Evolutionary conservation across 2,888 invertebrate species (phyloP), one percentile per base, ranked within the genome.

Genomic region (Ariolimax columbianus): DNA sequence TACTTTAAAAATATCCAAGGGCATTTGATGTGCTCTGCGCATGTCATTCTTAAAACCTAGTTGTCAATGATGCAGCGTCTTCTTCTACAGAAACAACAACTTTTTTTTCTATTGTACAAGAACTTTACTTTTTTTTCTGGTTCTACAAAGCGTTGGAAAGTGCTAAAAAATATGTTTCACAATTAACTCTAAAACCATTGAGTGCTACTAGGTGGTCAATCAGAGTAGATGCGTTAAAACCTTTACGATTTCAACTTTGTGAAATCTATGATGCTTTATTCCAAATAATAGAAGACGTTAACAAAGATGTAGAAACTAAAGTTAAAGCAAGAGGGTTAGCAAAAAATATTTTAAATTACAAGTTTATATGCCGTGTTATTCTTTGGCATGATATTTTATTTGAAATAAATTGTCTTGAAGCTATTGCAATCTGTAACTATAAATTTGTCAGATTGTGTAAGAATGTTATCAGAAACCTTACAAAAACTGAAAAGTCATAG

Each of bases 201-300:
- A n/a, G n/a, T n/a, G n/a, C n/a, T n/a, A n/a, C n/a, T n/a, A n/a
- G n/a, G n/a, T n/a, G n/a, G n/a, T n/a, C n/a, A n/a, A n/a, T n/a
- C n/a, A n/a, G n/a, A n/a, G n/a, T n/a, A n/a, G n/a, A n/a, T n/a
- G n/a, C n/a, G n/a, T n/a, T n/a, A 30, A 30, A 66, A 66, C n/a
- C 66, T 66, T 66, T 66, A 66, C 30, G 66, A 66, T 7, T 66
- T 66, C n/a, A 66, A 66, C 30, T 66, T 55, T 55, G 55, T 23
- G 17, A 55, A 55, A 55, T 55, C 55, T 55, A 55, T 55, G 55
- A 55, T 55, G 23, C n/a, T n/a, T 14, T 55, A 55, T 55, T 55
- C 55, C 55, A 55, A 55, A 55, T 55, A 55, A 55, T 66, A 66
- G 66, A 66, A 66, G 17, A 66, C 66, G 66, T 66, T 30, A 66